Conservation (phyloP, 2,888 invertebrate species). For the Bimastos eiseni region DNA sequence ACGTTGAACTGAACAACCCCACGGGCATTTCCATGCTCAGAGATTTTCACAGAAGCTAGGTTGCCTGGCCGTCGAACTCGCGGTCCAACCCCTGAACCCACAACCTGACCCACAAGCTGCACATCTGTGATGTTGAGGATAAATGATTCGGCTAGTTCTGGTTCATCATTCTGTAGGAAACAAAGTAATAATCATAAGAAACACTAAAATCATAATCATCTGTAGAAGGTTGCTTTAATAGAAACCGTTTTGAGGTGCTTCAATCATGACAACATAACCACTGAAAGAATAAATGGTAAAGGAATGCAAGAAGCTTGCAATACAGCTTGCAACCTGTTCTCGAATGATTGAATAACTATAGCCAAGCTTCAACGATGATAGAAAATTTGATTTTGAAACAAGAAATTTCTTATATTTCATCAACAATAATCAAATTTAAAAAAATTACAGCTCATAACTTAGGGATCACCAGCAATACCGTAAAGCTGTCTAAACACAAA, state of each 20-base stretch:
- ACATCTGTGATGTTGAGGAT: slow-evolving; percentile 57
- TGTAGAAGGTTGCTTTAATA: not conserved
- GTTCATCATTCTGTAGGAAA: slow-evolving; percentile 51
- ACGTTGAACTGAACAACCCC: slow-evolving; percentile 58
- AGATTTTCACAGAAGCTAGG: slow-evolving; percentile 50
- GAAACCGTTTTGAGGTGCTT: too few species aligned
- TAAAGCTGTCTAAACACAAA: not conserved
- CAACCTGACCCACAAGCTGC: slow-evolving; percentile 45
- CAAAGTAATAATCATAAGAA: not conserved
- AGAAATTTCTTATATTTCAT: not conserved
- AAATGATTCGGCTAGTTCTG: slow-evolving; percentile 58
- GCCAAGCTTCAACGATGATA: not conserved
- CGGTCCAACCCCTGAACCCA: slow-evolving; percentile 49
- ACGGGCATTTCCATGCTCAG: slow-evolving; percentile 58
- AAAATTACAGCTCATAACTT: not conserved
- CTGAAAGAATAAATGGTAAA: not conserved
- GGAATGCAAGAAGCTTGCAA: not conserved
- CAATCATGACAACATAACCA: not conserved
- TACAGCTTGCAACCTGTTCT: not conserved
- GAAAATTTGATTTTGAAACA: not conserved
- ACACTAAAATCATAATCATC: not conserved
- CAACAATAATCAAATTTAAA: not conserved
- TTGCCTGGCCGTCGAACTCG: slow-evolving; percentile 53
- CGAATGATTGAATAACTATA: not conserved
- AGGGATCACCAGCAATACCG: not conserved